Conservation (phyloP, 2,888 invertebrate species). For the Prenolepis imparis region DNA sequence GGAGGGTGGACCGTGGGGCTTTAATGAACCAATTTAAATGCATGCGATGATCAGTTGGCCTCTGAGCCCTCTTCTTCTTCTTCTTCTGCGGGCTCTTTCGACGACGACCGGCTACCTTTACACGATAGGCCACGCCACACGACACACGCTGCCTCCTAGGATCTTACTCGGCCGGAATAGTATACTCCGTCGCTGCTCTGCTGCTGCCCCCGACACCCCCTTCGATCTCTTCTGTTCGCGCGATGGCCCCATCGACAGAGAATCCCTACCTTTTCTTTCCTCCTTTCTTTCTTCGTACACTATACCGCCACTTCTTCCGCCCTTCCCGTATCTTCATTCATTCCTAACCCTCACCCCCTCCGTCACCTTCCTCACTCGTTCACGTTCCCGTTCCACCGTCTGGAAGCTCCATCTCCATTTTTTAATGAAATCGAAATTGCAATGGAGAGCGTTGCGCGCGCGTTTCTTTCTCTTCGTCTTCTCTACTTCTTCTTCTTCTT, state of each 20-base stretch:
- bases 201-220: not conserved
- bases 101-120: conserved; percentile 79
- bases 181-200: conserved; percentile 33
- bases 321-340: conserved; percentile 56
- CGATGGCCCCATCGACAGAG: conserved; percentile 40
- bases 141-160: conserved; percentile 78
- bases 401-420: conserved; percentile 78
- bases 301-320: conserved; percentile 47
- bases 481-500: not conserved
- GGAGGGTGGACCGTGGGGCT: conserved; percentile 80
- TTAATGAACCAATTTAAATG: conserved; percentile 87
- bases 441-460: conserved; percentile 41
- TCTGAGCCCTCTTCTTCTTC: conserved; percentile 84
- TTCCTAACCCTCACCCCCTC: conserved; percentile 46
- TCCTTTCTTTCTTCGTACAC: conserved; percentile 44
- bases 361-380: conserved; percentile 32
- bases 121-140: conserved; percentile 78
- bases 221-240: conserved; percentile 44
- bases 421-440: conserved; percentile 80
- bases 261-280: conserved; percentile 37
- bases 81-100: conserved; percentile 79
- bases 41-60: conserved; percentile 86
- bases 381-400: conserved; percentile 68
- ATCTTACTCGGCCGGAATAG: conserved; percentile 58
- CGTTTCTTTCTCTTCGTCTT: conserved; percentile 31